phyloP scores from a whole-genome alignment of 2,888 invertebrate genomes.

The Chirona hameri region DNA sequence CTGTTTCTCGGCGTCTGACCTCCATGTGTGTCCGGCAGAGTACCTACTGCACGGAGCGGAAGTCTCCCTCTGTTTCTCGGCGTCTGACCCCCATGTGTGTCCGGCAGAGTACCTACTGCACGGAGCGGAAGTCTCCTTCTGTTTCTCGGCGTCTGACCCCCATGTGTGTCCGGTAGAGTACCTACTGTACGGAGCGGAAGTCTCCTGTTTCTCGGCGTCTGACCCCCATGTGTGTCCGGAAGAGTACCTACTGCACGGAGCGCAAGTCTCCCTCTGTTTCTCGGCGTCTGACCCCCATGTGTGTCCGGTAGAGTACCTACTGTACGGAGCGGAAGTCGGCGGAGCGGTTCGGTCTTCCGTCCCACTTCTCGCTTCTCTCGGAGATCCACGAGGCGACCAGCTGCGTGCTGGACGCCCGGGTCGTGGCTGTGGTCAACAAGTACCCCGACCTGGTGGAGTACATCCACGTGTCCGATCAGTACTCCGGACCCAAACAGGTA shows the following conservation, averaged over 20 bases:
- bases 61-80: too few species aligned
- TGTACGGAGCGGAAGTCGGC: slow-evolving; percentile 77
- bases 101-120: slow-evolving; percentile 69
- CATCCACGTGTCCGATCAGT: slow-evolving; percentile 96
- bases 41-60: slow-evolving; percentile 55
- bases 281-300: too few species aligned
- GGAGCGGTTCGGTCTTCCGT: slow-evolving; percentile 74
- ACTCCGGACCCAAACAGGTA: slow-evolving; percentile 74
- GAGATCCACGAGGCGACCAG: slow-evolving; percentile 86
- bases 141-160: too few species aligned
- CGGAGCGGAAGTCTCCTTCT: too few species aligned
- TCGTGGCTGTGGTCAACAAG: slow-evolving; percentile 69
- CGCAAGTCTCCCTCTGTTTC: too few species aligned
- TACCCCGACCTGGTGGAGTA: slow-evolving; percentile 84
- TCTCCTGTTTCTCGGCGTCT: too few species aligned
- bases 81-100: neutral
- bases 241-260: too few species aligned
- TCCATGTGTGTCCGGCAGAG: slow-evolving; percentile 51
- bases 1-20: too few species aligned
- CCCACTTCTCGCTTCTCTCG: slow-evolving; percentile 68
- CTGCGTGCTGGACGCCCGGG: slow-evolving; percentile 76
- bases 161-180: slow-evolving; percentile 53
- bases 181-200: slow-evolving; percentile 78
- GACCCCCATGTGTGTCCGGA: neutral
- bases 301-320: slow-evolving; percentile 61